These are phyloP conservation scores for Zingel zingel DNA, from an alignment of 2,113 vertebrate genomes.

Conservation along the genomic window DNA sequence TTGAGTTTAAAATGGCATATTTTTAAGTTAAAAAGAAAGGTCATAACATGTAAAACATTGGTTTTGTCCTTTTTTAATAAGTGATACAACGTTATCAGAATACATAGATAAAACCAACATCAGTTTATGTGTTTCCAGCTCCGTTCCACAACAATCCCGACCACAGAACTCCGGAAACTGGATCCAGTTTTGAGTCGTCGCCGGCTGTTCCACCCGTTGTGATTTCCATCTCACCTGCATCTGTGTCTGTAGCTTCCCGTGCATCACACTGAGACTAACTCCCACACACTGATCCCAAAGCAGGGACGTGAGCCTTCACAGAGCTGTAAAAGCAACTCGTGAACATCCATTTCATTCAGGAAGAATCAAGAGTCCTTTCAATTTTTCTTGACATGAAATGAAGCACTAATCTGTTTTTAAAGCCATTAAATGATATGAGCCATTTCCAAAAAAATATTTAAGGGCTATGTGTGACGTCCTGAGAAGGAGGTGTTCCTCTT, in stretches of 20 bases:
- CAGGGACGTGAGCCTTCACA: conserved; percentile 17
- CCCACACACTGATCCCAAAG: conserved; percentile 44
- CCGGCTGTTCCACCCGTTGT: accelerated
- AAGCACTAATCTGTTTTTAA: conserved; percentile 29
- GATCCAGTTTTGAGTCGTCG: conserved; percentile 89
- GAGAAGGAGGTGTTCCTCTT: conserved; percentile 37
- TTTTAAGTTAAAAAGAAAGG: neutral
- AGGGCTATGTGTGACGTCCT: conserved; percentile 69
- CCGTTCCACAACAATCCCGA: conserved; percentile 73
- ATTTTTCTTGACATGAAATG: conserved; percentile 1
- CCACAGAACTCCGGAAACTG: conserved; percentile 86
- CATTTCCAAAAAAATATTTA: conserved; percentile 44
- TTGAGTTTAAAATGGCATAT: neutral
- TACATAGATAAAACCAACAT: neutral
- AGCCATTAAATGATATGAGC: conserved; percentile 52
- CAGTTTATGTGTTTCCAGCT: conserved; percentile 53
- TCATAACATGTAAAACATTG: neutral
- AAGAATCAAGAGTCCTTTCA: conserved; percentile 4
- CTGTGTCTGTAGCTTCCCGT: conserved; percentile 55
- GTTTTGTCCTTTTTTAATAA: neutral
- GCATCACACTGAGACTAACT: conserved; percentile 45
- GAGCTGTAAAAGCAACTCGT: conserved; percentile 24
- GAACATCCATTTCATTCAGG: neutral
- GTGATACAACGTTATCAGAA: neutral
- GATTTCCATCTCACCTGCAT: conserved; percentile 54